Conservation (phyloP, 2,888 invertebrate genomes). For the Lymantria monacha region DNA sequence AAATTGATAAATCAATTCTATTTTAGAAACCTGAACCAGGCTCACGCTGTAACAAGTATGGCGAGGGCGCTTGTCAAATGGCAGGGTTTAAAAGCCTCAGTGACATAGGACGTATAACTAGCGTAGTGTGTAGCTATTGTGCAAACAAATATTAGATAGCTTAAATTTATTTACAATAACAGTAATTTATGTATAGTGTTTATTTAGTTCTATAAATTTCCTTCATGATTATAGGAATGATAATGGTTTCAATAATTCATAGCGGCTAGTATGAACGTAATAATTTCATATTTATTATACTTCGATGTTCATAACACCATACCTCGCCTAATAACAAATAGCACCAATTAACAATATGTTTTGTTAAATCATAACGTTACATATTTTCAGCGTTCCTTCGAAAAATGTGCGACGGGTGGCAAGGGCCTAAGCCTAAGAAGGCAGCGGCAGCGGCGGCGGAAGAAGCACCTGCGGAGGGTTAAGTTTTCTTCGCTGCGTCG, state of each 20-base stretch:
- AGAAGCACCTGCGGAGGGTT: constrained; percentile 63
- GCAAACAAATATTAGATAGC: too few relatives aligned
- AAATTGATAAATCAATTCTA: too few relatives aligned
- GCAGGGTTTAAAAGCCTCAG: not conserved
- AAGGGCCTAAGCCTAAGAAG: constrained; percentile 46
- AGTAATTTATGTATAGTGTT: too few relatives aligned
- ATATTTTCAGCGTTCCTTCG: constrained; percentile 89
- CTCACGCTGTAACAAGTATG: too few relatives aligned
- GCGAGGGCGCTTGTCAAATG: too few relatives aligned
- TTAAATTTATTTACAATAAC: too few relatives aligned
- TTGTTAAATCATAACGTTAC: constrained; percentile 6
- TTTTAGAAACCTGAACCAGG: too few relatives aligned
- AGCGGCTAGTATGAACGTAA: too few relatives aligned
- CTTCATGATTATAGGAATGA: too few relatives aligned
- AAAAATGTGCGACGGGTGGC: constrained; percentile 89
- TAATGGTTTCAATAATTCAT: too few relatives aligned
- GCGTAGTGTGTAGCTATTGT: not conserved
- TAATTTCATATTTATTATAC: too few relatives aligned
- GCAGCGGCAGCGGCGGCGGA: constrained; percentile 34
- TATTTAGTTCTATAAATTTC: too few relatives aligned
- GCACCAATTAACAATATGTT: not conserved
- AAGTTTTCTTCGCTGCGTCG: constrained; percentile 35
- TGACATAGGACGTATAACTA: not conserved
- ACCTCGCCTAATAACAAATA: constrained; percentile 23
- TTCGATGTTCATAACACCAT: constrained; percentile 14